A percentile compares a stretch with the other conserved stretches of the same genome.
phyloP scores from a whole-genome alignment of 1,140 invertebrate genomes.

The Penaeus vannamei region DNA sequence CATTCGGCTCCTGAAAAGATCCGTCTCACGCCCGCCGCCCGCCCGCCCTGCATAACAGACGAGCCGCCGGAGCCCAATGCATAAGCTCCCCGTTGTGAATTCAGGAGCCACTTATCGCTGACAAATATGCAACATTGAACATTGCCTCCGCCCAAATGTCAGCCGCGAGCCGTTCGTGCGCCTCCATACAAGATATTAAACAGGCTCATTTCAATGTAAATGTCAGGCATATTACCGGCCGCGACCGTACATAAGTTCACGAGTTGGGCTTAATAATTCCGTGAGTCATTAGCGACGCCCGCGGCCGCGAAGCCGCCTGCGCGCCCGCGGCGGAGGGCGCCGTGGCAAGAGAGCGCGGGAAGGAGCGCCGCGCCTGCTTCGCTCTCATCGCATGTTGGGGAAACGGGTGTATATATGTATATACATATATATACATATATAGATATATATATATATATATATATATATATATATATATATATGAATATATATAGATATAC shows the following conservation, averaged over 20 bases:
- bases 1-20: conserved; percentile 10
- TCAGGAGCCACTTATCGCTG: background rate
- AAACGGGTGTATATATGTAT: background rate
- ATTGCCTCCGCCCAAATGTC: conserved; percentile 1
- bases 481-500: conserved; percentile 40
- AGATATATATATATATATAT: conserved; percentile 5
- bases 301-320: background rate
- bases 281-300: conserved; percentile 35
- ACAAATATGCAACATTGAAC: conserved; percentile 9
- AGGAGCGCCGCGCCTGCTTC: background rate
- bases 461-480: conserved; percentile 4
- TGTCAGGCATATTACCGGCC: conserved; percentile 38
- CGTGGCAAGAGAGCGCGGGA: background rate
- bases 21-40: too few relatives aligned
- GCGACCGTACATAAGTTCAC: conserved; percentile 46
- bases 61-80: background rate
- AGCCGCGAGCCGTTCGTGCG: background rate
- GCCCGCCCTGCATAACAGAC: too few relatives aligned
- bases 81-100: background rate
- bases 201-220: conserved; percentile 59
- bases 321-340: background rate
- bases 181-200: conserved; percentile 51
- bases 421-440: background rate
- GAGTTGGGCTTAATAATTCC: conserved; percentile 36
- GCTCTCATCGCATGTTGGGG: too few relatives aligned